Base-by-base conservation (phyloP, 2,797 vertebrate genomes). In the Falco berigora region DNA sequence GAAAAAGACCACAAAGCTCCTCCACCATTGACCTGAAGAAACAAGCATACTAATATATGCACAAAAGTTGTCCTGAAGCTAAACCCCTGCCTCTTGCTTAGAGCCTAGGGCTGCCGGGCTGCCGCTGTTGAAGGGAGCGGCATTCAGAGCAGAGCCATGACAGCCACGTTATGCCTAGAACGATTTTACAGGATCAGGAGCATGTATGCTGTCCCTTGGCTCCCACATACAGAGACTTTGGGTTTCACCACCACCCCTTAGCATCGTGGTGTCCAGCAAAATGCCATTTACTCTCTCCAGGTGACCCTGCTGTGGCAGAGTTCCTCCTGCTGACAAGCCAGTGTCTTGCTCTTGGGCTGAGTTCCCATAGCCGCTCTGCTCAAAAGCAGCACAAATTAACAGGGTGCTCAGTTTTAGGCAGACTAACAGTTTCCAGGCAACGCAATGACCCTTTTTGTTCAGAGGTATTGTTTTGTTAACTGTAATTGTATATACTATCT, bases 391-490 rank as follows among this genome's bases (percentile, higher is more conserved):
- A 74, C 71, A 91, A 88, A 67, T 90, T 86, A 90, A 74, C 46
- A 61, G 1, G 4, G 53, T 12, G 1, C 80, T 96, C 40, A 4
- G 75, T 89, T 90, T 95, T 93, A 95, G 88, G 80, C 19, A 66
- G 47, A 82, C 85, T 94, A 64, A 78, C 90, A 95, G 97, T 98
- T 97, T 97, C 97, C 95, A 97, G 93, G 98, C 97, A 98, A 97
- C 97, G 14, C 78, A 85, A 53, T 76, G 92, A 94, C 88, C 92
- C 73, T 95, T 96, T 93, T 92, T 97, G 81, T 96, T 94, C 74
- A 61, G 68, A 92, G 83, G 90, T 81, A 88, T 71, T 14, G 3
- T 94, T 96, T 93, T 90, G 92, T 94, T 91, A 88, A 73, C 30
- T 21, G 61, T 91, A 97, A 95, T 96, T 94, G 94, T 95, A 92